Evolutionary conservation across 2,113 vertebrate genomes (phyloP), one percentile per base, ranked within the genome.

Genomic region (Argyrosomus japonicus): DNA sequence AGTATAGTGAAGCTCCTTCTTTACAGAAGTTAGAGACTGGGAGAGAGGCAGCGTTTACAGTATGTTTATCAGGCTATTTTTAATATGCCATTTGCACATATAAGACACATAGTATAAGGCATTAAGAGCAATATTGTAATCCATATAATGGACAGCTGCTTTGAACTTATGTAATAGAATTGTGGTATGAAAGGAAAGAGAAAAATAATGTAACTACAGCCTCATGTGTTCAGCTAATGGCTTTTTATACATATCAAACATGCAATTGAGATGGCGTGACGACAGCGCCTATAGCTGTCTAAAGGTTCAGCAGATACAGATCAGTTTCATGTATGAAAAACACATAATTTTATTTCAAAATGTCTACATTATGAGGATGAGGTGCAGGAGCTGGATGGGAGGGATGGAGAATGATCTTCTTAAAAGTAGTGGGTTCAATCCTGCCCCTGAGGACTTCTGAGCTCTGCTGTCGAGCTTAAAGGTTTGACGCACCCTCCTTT

Each of bases 381-480:
- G 11, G 27, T 74, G 68, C 6, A 47, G 36, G 5, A 21, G 25
- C 4, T 29, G 32, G 14, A 45, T 69, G 75, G 48, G 68, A 77
- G 25, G 15, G 40, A 68, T 19, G 61, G 40, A 13, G 53, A 61
- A 70, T 81, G 47, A 79, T 56, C 53, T 60, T 84, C 53, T 78
- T 81, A 53, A 77, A 73, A 84, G 81, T 29, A 2, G 0, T 27
- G 32, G 56, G 23, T 83, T 57, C 47, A 57, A 57, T 73, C 54
- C 29, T 11, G 48, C n/a, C 60, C 58, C 70, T 5, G n/a, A 67
- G 67, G 70, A 23, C 48, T 68, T 58, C 32, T 0, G 57, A 82
- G 19, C 15, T 70, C n/a, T 47, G 61, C 36, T 62, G 23, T 13
- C 1, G 47, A 63, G 56, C 4, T 56, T 53, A 40, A 64, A 7